Percentiles rank a stretch among this genome's conserved stretches.
Evolutionary conservation across 1,140 invertebrate species (phyloP).

Genomic region (Drosophila yakuba): DNA sequence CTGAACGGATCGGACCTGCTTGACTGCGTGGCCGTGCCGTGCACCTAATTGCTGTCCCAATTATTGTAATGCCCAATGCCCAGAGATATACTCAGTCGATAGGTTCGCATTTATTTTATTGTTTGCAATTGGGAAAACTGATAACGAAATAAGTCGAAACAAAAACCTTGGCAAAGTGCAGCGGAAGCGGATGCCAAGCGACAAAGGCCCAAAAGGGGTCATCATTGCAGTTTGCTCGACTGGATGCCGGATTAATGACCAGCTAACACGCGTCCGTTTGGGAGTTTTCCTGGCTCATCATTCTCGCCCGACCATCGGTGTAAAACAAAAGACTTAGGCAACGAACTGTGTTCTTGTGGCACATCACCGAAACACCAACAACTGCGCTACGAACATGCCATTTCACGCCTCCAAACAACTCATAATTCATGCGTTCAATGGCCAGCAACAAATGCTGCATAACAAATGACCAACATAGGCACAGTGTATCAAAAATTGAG

Average conservation of each 20-base stretch:
- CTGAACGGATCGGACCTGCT: slow-evolving; percentile 45
- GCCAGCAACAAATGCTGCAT: slow-evolving; percentile 70
- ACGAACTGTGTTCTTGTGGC: slow-evolving; percentile 57
- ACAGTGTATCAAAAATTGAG: slow-evolving; percentile 8
- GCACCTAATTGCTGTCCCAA: slow-evolving; percentile 72
- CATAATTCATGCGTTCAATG: slow-evolving; percentile 76
- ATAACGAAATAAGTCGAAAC: slow-evolving; percentile 30
- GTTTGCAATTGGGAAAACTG: slow-evolving; percentile 51
- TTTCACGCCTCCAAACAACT: slow-evolving; percentile 81
- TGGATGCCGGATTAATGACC: slow-evolving; percentile 57
- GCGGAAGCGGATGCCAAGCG: slow-evolving; percentile 63
- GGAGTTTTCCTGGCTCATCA: slow-evolving; percentile 25
- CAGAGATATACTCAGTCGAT: slow-evolving; percentile 53
- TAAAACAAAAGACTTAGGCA: slow-evolving; percentile 78
- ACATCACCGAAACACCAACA: slow-evolving; percentile 15
- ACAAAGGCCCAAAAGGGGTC: slow-evolving; percentile 47
- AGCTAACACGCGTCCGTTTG: slow-evolving; percentile 55
- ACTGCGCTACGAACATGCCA: slow-evolving; percentile 72
- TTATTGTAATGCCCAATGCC: slow-evolving; percentile 33
- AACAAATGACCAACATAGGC: slow-evolving; percentile 67
- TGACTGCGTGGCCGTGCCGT: slow-evolving; percentile 57
- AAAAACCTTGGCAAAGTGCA: slow-evolving; percentile 63
- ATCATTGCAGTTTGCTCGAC: slow-evolving; percentile 53
- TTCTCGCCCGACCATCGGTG: slow-evolving; percentile 36
- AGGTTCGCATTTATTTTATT: slow-evolving; percentile 43